phyloP scores from a whole-genome alignment of 35 echinoderm and acorn worm species.

The Apostichopus parvimensis region DNA sequence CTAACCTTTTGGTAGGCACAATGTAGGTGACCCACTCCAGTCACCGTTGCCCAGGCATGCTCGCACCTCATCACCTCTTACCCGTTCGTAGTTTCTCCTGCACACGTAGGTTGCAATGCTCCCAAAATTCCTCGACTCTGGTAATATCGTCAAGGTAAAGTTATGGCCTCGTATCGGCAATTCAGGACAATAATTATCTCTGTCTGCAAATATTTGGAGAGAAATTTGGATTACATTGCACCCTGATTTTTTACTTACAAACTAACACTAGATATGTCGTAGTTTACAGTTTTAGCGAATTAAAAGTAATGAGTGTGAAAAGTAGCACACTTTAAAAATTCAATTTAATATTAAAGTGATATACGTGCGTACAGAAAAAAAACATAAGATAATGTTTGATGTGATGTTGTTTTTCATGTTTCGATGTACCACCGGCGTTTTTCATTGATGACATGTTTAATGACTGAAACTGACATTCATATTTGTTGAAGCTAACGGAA shows the following conservation, averaged over 20 bases:
- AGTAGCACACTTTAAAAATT: too few species aligned
- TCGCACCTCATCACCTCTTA: not conserved
- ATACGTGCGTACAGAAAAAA: too few species aligned
- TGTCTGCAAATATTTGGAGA: not conserved
- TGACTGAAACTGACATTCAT: too few species aligned
- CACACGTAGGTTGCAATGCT: conserved; percentile 6
- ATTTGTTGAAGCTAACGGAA: too few species aligned
- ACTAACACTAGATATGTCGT: conserved; percentile 9
- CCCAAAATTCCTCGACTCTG: not conserved
- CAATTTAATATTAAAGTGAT: too few species aligned
- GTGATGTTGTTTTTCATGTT: too few species aligned
- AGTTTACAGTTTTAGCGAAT: not conserved
- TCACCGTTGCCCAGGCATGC: not conserved
- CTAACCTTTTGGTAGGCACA: not conserved
- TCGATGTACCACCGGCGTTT: too few species aligned
- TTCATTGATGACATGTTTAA: too few species aligned
- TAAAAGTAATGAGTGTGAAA: not conserved
- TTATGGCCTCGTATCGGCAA: not conserved
- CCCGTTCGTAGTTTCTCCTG: conserved; percentile 11
- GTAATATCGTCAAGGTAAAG: conserved; percentile 1
- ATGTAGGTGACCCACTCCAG: not conserved
- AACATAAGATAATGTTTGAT: too few species aligned
- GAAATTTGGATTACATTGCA: not conserved
- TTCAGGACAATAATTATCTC: not conserved
- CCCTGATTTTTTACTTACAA: not conserved